Conservation (phyloP, 2,113 vertebrate species). For the Lonchura striata region DNA sequence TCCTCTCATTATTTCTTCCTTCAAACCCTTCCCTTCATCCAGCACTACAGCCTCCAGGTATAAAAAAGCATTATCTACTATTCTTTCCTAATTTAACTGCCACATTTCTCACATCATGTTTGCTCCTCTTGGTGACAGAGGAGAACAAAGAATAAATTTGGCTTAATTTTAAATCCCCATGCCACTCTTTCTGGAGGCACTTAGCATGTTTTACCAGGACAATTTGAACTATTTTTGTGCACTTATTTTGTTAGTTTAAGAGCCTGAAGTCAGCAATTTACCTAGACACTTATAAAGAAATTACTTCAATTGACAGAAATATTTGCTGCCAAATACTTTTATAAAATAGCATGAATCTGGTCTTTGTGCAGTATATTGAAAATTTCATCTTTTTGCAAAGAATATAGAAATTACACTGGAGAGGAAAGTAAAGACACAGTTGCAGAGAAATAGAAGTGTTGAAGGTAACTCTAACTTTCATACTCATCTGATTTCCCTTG, state of each 20-base stretch:
- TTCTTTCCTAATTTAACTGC: neutral
- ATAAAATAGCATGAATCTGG: neutral
- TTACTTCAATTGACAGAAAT: neutral
- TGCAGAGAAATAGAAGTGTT: neutral
- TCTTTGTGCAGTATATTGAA: neutral
- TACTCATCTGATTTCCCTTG: neutral
- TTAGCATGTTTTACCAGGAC: neutral
- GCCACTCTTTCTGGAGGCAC: neutral
- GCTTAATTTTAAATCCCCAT: neutral
- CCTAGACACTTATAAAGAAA: neutral
- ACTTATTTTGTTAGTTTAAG: neutral
- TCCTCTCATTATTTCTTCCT: conserved; percentile 18
- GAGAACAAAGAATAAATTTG: neutral
- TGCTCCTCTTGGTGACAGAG: neutral
- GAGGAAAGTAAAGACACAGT: neutral
- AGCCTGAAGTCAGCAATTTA: neutral
- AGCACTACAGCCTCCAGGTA: neutral
- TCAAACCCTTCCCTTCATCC: neutral
- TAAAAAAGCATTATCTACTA: neutral
- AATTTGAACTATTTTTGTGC: neutral
- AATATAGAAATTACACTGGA: neutral
- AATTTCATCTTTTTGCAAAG: neutral
- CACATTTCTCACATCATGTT: neutral
- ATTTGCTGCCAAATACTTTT: neutral
- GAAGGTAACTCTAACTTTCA: neutral